These are phyloP conservation scores for Siphamia tubifer DNA, from an alignment of 2,113 vertebrate genomes.

Conservation along the genomic window DNA sequence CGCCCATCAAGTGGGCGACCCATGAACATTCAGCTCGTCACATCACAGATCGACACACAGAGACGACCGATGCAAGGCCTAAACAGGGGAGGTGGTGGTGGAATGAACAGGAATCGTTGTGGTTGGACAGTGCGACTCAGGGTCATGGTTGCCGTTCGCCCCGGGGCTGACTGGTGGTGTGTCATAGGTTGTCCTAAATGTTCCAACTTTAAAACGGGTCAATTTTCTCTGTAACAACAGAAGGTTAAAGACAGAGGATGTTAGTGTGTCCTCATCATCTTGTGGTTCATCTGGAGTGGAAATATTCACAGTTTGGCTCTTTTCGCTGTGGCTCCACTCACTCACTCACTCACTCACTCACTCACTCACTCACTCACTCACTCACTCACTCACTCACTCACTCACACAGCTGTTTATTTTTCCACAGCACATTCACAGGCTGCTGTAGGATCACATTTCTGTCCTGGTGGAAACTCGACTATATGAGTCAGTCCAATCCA, in stretches of 20 bases:
- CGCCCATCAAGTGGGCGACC: too few relatives aligned
- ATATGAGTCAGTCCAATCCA: slow-evolving; percentile 33
- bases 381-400: slow-evolving; percentile 17
- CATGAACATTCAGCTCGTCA: slow-evolving; percentile 98
- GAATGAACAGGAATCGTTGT: slow-evolving; percentile 84
- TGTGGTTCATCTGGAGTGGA: slow-evolving; percentile 38
- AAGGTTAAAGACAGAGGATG: slow-evolving; percentile 3
- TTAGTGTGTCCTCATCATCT: slow-evolving; percentile 9
- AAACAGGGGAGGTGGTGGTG: slow-evolving; percentile 77
- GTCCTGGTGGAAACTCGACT: slow-evolving; percentile 30
- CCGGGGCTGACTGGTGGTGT: too few relatives aligned
- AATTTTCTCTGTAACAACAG: too few relatives aligned
- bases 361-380: slow-evolving; percentile 16
- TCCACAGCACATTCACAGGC: slow-evolving; percentile 54
- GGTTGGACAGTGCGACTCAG: too few relatives aligned
- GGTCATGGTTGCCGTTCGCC: too few relatives aligned
- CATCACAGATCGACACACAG: slow-evolving; percentile 97
- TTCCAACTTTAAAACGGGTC: too few relatives aligned
- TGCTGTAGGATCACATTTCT: slow-evolving; percentile 55
- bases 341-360: slow-evolving; percentile 26
- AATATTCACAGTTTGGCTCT: slow-evolving; percentile 60
- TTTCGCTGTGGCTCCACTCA: slow-evolving; percentile 39
- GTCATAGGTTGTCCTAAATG: too few relatives aligned
- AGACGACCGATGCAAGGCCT: slow-evolving; percentile 89
- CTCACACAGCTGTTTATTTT: slow-evolving; percentile 58